Evolutionary conservation across 2,113 vertebrate genomes (phyloP).

Genomic region (Clinocottus analis): DNA sequence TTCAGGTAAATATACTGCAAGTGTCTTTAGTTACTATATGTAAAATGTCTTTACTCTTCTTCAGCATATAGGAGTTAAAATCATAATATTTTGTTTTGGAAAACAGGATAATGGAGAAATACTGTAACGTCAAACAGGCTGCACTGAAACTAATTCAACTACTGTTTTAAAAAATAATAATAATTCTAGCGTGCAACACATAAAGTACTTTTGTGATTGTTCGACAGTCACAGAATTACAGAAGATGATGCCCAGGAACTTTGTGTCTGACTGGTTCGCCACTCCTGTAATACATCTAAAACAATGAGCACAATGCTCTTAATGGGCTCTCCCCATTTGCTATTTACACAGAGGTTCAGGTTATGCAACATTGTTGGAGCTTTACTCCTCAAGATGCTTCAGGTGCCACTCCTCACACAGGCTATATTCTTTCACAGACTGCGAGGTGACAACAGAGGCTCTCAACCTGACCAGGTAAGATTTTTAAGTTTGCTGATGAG

Average conservation of each 20-base stretch:
- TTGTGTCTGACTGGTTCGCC: constrained; percentile 3
- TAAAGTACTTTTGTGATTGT: not conserved
- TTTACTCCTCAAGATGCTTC: not conserved
- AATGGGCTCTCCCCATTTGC: no score
- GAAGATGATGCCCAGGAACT: not conserved
- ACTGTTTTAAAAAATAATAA: not conserved
- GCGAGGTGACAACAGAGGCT: not conserved
- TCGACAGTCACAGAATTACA: not conserved
- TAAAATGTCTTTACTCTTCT: not conserved
- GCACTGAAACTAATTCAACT: not conserved
- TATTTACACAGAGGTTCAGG: not conserved
- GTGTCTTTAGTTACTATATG: not conserved
- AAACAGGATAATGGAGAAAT: not conserved
- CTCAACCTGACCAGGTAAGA: constrained; percentile 17
- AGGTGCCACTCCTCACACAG: not conserved
- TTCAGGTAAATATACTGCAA: not conserved
- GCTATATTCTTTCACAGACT: not conserved
- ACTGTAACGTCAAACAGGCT: not conserved
- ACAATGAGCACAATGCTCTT: not conserved
- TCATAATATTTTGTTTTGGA: not conserved
- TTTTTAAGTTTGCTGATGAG: not conserved
- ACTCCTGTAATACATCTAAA: not conserved
- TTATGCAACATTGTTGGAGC: constrained; percentile 37
- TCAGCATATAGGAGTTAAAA: not conserved
- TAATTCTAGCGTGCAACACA: not conserved